Evolutionary conservation across 2,797 vertebrate species (phyloP).

Genomic region (Hipposideros larvatus): DNA sequence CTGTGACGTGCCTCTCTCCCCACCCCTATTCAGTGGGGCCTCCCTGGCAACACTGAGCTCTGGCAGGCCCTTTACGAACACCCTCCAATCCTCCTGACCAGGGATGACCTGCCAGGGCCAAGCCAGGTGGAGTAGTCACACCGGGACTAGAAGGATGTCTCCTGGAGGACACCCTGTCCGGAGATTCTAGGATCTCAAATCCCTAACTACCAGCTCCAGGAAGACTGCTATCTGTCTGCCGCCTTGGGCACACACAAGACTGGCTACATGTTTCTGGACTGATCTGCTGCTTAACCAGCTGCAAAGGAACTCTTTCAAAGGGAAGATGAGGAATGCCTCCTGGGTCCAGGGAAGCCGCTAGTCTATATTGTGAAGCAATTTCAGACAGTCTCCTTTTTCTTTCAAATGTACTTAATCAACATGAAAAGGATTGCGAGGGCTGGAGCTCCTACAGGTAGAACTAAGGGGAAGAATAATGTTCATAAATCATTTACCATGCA

Average conservation of each 20-base stretch:
- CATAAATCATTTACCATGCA: slow-evolving; percentile 82
- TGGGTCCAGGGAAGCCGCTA: neutral
- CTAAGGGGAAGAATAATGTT: slow-evolving; percentile 64
- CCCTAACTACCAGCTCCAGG: neutral
- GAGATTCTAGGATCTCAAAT: neutral
- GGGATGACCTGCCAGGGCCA: neutral
- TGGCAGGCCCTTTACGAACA: neutral
- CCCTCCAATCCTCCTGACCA: neutral
- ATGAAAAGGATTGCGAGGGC: slow-evolving; percentile 56
- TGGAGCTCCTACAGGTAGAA: slow-evolving; percentile 78
- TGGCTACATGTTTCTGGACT: neutral
- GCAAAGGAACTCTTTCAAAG: slow-evolving; percentile 62
- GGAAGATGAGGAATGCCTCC: slow-evolving; percentile 53
- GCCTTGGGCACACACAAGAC: neutral
- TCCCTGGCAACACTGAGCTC: neutral
- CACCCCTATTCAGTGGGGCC: neutral
- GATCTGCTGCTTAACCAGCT: slow-evolving; percentile 50
- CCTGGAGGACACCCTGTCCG: neutral
- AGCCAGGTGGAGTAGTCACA: neutral
- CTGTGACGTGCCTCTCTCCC: neutral
- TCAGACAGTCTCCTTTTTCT: slow-evolving; percentile 72
- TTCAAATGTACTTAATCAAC: slow-evolving; percentile 79
- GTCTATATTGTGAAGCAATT: slow-evolving; percentile 68
- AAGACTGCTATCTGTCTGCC: neutral
- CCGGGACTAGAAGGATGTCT: neutral